Base-by-base conservation (phyloP, 2,888 invertebrate species). In the Catocala fraxini region DNA sequence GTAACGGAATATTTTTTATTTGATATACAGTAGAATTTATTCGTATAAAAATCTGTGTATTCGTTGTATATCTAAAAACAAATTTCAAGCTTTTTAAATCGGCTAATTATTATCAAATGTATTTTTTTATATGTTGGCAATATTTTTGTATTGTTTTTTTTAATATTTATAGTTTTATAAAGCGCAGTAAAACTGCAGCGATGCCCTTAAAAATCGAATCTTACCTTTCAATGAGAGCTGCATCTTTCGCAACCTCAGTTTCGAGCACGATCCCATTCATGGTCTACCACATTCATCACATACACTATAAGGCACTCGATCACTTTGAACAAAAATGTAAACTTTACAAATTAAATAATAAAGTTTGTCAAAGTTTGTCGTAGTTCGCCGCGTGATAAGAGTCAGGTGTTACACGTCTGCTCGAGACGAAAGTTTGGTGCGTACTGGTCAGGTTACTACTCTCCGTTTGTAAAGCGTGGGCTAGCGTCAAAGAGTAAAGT, bases 231-330 rank as follows among this genome's bases (percentile, higher is more conserved):
- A 80, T 71, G 63, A 85, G 84, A 65, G 83, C 86, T 72, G 82
- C 84, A 78, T 80, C 85, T 71, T 85, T 83, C 56, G 68, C 69
- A 57, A 81, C 76, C 65, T 85, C 86, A 65, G 76, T 63, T 59
- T 85, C 81, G 11, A 80, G 65, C 1, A 82, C 75, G 41, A 87
- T 78, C 67, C 87, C 87, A 74, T 87, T 89, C 89, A 89, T 88
- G 65, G 78, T 67, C 42, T 48, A 41, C 34, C 56, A 59, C 52
- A 69, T 60, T 58, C 71, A 77, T 80, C 75, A 75, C 75, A 66
- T 68, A 70, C 73, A 78, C 75, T 68, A 68, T 59, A 75, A 78
- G 78, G 79, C 76, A 79, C 76, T 77, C 39, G 13, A 58, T 66
- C 80, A 77, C 71, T 64, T 47, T 33, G 3, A 6, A 59, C 34